A percentile compares a stretch with the other conserved stretches of the same genome.
Evolutionary conservation across 1,140 invertebrate species (phyloP).

Genomic region (Propsilocerus akamusi): DNA sequence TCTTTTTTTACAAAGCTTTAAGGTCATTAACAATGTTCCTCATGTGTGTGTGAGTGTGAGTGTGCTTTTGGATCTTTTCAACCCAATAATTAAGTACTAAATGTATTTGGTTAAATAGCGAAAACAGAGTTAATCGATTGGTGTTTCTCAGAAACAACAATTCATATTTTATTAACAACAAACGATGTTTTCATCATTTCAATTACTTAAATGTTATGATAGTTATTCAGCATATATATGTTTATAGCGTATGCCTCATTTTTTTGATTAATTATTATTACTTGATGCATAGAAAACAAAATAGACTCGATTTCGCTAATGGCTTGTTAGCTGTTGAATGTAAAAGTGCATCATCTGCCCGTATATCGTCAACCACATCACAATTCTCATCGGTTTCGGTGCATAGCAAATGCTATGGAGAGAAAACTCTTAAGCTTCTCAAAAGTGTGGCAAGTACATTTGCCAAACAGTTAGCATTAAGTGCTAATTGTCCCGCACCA

Average conservation of each 20-base stretch:
- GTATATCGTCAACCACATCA: background rate
- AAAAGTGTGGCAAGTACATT: slow-evolving; percentile 62
- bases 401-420: slow-evolving; percentile 28
- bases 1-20: too few species aligned
- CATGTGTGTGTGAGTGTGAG: too few species aligned
- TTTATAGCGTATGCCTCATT: background rate
- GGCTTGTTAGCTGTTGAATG: background rate
- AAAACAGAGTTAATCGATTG: background rate
- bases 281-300: background rate
- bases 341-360: background rate
- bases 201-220: too few species aligned
- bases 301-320: background rate
- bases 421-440: slow-evolving; percentile 62
- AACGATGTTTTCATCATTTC: too few species aligned
- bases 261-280: background rate
- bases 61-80: too few species aligned
- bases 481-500: slow-evolving; percentile 37
- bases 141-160: background rate
- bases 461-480: slow-evolving; percentile 61
- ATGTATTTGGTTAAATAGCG: background rate
- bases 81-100: background rate
- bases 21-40: too few species aligned
- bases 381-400: background rate
- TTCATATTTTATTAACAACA: too few species aligned
- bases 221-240: too few species aligned